These are phyloP conservation scores for Latheticus oryzae DNA, from an alignment of 2,888 invertebrate species.

Conservation along the genomic window DNA sequence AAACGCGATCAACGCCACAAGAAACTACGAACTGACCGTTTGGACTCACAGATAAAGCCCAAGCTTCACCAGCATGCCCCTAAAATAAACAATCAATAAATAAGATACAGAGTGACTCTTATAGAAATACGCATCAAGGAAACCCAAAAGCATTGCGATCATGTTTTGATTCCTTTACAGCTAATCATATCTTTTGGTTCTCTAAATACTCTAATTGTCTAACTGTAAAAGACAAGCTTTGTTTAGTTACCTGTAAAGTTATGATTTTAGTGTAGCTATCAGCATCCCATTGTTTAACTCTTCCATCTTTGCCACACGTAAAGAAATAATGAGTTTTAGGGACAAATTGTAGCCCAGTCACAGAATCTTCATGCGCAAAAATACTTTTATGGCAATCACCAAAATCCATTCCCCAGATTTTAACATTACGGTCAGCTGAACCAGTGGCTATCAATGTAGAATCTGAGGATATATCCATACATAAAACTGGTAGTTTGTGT, in stretches of 20 bases:
- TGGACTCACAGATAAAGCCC: conserved; percentile 80
- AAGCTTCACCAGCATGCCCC: conserved; percentile 87
- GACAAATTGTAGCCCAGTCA: conserved; percentile 90
- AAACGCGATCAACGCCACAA: conserved; percentile 88
- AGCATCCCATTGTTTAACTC: conserved; percentile 97
- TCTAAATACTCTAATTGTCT: too few relatives aligned
- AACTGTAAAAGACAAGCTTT: too few relatives aligned
- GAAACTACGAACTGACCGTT: conserved; percentile 83
- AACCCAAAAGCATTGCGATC: too few relatives aligned
- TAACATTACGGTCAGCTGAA: conserved; percentile 94
- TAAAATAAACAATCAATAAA: conserved; percentile 60
- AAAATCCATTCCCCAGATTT: conserved; percentile 98
- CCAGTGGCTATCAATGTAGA: conserved; percentile 90
- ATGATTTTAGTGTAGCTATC: conserved; percentile 91
- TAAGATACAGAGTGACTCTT: too few relatives aligned
- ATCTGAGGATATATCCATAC: conserved; percentile 93
- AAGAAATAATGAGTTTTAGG: conserved; percentile 94
- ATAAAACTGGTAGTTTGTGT: conserved; percentile 93
- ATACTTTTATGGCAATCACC: conserved; percentile 97
- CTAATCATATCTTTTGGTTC: too few relatives aligned
- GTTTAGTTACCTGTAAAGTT: conserved; percentile 79
- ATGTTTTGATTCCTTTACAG: too few relatives aligned
- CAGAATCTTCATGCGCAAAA: conserved; percentile 96
- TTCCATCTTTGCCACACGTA: conserved; percentile 92
- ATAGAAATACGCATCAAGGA: too few relatives aligned